A percentile compares a stretch with the other conserved stretches of the same genome.
Conservation (phyloP, 2,113 vertebrate genomes). For the Pedionomus torquatus region DNA sequence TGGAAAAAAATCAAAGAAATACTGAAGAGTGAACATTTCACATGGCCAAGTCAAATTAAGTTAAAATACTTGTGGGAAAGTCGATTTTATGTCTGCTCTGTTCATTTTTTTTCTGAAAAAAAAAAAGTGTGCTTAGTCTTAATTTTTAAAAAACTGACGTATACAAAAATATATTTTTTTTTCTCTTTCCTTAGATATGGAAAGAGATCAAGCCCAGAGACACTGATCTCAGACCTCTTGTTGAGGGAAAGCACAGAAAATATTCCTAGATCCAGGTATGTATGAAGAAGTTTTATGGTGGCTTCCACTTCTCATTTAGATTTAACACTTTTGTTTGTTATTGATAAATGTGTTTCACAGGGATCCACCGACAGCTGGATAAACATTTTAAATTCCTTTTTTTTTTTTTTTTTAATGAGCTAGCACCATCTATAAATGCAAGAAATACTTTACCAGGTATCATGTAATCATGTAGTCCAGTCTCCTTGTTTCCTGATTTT, state of each 20-base stretch:
- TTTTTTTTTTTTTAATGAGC: too few relatives aligned
- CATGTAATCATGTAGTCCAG: not conserved
- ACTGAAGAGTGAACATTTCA: not conserved
- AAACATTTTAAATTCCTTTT: not conserved
- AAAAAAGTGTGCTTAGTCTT: not conserved
- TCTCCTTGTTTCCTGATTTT: not conserved
- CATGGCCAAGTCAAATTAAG: not conserved
- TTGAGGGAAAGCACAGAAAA: conserved; percentile 91
- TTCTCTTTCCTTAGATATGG: conserved; percentile 84
- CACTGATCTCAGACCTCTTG: conserved; percentile 91
- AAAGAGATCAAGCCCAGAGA: conserved; percentile 92
- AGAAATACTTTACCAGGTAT: not conserved
- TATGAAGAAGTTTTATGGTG: not conserved
- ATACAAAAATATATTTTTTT: not conserved
- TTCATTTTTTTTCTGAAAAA: not conserved
- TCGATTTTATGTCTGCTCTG: not conserved
- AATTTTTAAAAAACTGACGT: not conserved
- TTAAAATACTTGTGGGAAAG: not conserved
- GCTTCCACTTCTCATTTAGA: not conserved
- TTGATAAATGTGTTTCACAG: not conserved
- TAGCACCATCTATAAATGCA: not conserved
- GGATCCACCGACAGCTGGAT: not conserved
- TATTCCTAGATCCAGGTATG: conserved; percentile 87
- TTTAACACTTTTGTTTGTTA: not conserved
- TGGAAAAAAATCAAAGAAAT: not conserved